A percentile compares a stretch with the other conserved stretches of the same genome.
These are phyloP conservation scores for Hydra vulgaris DNA, from an alignment of 30 jellyfish, hydroid and myxozoan genomes.

Conservation along the genomic window DNA sequence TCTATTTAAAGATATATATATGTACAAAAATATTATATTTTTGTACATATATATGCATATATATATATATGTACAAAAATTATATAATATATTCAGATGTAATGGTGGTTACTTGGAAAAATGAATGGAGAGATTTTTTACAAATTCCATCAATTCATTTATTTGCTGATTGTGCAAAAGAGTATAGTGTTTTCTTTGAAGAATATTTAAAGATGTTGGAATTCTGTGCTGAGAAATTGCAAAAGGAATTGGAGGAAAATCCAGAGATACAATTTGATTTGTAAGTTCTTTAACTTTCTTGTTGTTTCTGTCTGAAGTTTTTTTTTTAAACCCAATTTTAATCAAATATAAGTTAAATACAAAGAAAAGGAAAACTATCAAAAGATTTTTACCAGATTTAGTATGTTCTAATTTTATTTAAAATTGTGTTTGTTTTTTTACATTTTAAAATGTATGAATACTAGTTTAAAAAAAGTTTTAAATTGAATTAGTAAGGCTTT, in stretches of 20 bases:
- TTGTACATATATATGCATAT: not conserved
- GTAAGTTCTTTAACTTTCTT: constrained; percentile 8
- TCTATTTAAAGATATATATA: too few species aligned
- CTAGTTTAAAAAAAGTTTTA: too few species aligned
- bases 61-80: not conserved
- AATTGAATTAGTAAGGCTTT: too few species aligned
- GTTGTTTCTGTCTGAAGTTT: too few species aligned
- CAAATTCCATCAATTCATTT: constrained; percentile 18
- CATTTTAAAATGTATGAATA: too few species aligned
- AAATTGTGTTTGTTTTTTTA: too few species aligned
- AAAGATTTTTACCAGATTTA: too few species aligned
- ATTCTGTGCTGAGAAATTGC: constrained; percentile 24
- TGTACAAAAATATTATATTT: not conserved
- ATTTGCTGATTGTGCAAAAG: constrained; percentile 4
- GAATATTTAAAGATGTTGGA: not conserved
- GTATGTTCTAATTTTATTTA: too few species aligned
- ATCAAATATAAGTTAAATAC: too few species aligned
- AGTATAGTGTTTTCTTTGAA: not conserved
- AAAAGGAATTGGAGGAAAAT: constrained; percentile 14
- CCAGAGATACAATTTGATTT: not conserved
- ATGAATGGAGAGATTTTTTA: constrained; percentile 18
- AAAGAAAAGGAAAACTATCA: too few species aligned
- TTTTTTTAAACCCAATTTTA: too few species aligned
- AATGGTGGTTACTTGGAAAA: constrained; percentile 30
- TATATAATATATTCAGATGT: constrained; percentile 5